Conservation (phyloP, 2,888 invertebrate species). For the Lymantria dispar region DNA sequence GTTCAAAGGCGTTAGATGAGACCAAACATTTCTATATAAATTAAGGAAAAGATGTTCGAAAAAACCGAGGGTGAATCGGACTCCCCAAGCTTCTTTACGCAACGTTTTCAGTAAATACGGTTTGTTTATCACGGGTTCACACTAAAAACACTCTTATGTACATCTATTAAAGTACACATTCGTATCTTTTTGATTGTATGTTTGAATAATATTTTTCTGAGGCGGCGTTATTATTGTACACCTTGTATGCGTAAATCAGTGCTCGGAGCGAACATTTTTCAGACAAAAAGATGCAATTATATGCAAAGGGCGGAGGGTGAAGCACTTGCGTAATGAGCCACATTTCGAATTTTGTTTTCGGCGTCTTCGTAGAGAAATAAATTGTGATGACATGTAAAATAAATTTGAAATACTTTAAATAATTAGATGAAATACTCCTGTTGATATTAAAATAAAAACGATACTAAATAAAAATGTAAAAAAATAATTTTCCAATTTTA, state of each 20-base stretch:
- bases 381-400: slow-evolving; percentile 6
- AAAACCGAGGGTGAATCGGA: slow-evolving; percentile 65
- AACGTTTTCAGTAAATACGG: slow-evolving; percentile 74
- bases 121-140: slow-evolving; percentile 38
- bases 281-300: slow-evolving; percentile 80
- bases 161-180: slow-evolving; percentile 44
- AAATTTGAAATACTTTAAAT: not conserved
- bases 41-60: slow-evolving; percentile 77
- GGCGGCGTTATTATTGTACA: slow-evolving; percentile 79
- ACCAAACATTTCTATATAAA: slow-evolving; percentile 80
- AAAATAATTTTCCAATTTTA: slow-evolving; percentile 14
- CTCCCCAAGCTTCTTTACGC: slow-evolving; percentile 75
- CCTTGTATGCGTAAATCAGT: slow-evolving; percentile 83
- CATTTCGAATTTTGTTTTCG: slow-evolving; percentile 44
- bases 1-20: slow-evolving; percentile 68
- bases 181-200: slow-evolving; percentile 30
- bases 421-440: not conserved
- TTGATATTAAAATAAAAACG: not conserved
- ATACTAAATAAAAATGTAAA: no score
- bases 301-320: slow-evolving; percentile 64
- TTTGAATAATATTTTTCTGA: slow-evolving; percentile 72
- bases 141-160: slow-evolving; percentile 49
- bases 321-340: slow-evolving; percentile 56
- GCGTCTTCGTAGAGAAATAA: slow-evolving; percentile 21
- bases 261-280: slow-evolving; percentile 74